Conservation (phyloP, 1,140 invertebrate genomes). For the Grapholita molesta region DNA sequence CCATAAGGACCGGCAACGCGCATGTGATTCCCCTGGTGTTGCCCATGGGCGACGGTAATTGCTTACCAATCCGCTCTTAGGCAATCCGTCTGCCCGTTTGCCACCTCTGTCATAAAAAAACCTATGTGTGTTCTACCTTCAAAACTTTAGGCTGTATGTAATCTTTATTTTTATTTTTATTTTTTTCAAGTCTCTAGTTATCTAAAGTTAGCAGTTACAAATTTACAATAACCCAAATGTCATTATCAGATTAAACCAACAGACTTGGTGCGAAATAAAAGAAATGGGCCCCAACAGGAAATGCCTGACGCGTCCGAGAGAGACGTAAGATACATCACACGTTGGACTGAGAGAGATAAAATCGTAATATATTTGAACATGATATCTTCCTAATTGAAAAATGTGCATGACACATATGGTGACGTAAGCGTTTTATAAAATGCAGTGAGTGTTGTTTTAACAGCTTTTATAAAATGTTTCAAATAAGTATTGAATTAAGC, state of each 20-base stretch:
- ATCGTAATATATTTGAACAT: neutral
- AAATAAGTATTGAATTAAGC: too few relatives aligned
- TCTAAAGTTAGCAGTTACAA: too few relatives aligned
- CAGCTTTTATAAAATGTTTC: neutral
- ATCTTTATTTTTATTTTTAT: too few relatives aligned
- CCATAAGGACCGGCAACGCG: too few relatives aligned
- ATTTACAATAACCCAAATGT: neutral
- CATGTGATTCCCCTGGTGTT: too few relatives aligned
- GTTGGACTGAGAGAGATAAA: neutral
- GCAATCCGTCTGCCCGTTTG: too few relatives aligned
- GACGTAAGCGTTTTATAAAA: neutral
- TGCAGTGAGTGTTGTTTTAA: neutral
- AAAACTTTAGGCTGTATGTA: too few relatives aligned
- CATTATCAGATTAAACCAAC: slow-evolving; percentile 9
- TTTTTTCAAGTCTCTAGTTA: too few relatives aligned
- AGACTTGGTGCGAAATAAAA: slow-evolving; percentile 6
- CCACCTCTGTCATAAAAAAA: too few relatives aligned
- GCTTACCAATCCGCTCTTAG: too few relatives aligned
- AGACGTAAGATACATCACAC: neutral
- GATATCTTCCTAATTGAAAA: neutral
- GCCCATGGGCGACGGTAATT: too few relatives aligned
- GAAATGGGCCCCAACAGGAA: neutral
- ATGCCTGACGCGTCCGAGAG: slow-evolving; percentile 4
- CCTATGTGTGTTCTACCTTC: too few relatives aligned
- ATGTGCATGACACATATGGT: neutral